Percentiles rank a stretch among this genome's conserved stretches.
Evolutionary conservation across 92 coral and sea anemone species (phyloP).

Genomic region (Epizoanthus illoricatus): DNA sequence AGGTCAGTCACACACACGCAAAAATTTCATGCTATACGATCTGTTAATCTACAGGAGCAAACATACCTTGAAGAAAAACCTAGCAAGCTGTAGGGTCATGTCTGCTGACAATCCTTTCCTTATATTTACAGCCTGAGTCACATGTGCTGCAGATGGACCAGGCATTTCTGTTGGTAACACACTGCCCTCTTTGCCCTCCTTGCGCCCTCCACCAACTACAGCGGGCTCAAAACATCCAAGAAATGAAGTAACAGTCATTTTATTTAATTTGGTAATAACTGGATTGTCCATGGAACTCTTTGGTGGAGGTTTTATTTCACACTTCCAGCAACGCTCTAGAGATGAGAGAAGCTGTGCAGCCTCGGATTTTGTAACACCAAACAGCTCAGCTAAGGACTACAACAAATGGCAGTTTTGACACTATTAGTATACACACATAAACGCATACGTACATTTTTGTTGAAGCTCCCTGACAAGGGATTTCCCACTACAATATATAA

Average conservation of each 20-base stretch:
- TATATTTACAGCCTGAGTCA: constrained; percentile 34
- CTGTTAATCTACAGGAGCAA: not conserved
- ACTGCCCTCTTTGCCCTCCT: constrained; percentile 5
- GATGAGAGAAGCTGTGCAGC: constrained; percentile 64
- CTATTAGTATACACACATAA: too few species aligned
- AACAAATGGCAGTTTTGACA: not conserved
- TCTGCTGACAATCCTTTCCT: constrained; percentile 77
- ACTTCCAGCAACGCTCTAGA: constrained; percentile 49
- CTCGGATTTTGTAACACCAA: constrained; percentile 85
- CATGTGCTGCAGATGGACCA: constrained; percentile 54
- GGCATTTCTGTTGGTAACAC: constrained; percentile 28
- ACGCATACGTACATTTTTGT: too few species aligned
- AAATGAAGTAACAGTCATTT: constrained; percentile 71
- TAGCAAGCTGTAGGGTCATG: constrained; percentile 69
- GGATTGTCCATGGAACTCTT: constrained; percentile 20
- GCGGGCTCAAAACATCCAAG: constrained; percentile 89
- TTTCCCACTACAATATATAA: too few species aligned
- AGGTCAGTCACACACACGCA: not conserved
- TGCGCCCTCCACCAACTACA: constrained; percentile 13
- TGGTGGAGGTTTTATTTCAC: constrained; percentile 27
- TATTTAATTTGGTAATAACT: constrained; percentile 21
- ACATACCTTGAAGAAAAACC: constrained; percentile 76
- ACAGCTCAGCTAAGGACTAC: constrained; percentile 70
- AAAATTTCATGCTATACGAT: not conserved
- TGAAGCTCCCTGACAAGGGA: too few species aligned